Evolutionary conservation across 2,888 invertebrate species (phyloP), one percentile per base, ranked within the genome.

Genomic region (Strigamia transsilvanica): DNA sequence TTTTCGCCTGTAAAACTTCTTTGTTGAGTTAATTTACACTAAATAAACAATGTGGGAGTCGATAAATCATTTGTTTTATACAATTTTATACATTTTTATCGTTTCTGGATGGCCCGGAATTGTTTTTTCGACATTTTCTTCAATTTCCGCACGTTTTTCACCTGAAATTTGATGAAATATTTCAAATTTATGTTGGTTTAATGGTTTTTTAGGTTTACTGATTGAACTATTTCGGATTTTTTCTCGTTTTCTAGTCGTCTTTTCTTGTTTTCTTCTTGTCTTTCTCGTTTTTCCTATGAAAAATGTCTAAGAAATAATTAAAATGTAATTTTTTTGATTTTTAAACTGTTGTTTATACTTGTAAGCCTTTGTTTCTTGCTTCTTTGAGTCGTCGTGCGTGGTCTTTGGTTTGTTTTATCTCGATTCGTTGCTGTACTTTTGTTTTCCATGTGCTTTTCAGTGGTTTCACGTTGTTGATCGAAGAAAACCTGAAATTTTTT

Each of bases 211-310:
- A 10, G 13, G 5, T 38, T 34, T 34, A 79, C 79, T 10, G 18
- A 12, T 79, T 79, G 79, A 2, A 79, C 79, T 13, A 79, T 18
- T 79, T 79, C 79, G 12, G 27, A n/a, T 34, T 79, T 79, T n/a
- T 79, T 79, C 18, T 32, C 79, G n/a, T 79, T 79, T 79, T 79
- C 79, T 6, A 23, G 15, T 12, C 79, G 79, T 21, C 79, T 32
- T 38, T 7, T 27, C 79, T 34, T 21, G 38, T 79, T 79, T 32
- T 79, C 79, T 34, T 79, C 34, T 18, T 38, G 27, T 13, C 79
- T 21, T 79, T 79, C 38, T 4, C 38, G 32, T 38, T 79, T 79
- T 12, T 79, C 79, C 79, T 79, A 38, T 1, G 9, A 13, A 18
- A 78, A 9, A 5, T 0, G 10, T 6, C 0, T 38, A 4, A 38